Evolutionary conservation across 2,113 vertebrate genomes (phyloP), one percentile per base, ranked within the genome.

Genomic region (Carassius auratus): DNA sequence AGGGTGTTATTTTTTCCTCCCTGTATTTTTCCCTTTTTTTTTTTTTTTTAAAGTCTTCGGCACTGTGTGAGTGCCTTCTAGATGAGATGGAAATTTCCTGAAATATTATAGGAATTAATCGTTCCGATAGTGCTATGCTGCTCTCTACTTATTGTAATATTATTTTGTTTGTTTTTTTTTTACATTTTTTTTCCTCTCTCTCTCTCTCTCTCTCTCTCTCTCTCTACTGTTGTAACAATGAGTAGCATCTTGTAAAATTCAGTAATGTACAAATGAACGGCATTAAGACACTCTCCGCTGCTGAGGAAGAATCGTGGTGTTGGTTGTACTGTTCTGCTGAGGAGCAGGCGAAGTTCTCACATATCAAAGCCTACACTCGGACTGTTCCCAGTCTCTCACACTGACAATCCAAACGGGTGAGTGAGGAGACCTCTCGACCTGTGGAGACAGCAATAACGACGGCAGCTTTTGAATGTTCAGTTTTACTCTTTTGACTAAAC

Each of bases 381-480:
- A 97, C 96, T 96, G 96, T 88, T 93, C 93, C 92, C 93, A 95
- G 94, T 93, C 95, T 96, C 94, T 85, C 92, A 92, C 91, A 91
- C 96, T 96, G 96, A 97, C 96, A 96, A 96, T 96, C 96, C 95
- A 94, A 95, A 95, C 95, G 94, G 93, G 95, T 95, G 95, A 95
- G 95, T 95, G 95, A 95, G 95, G 96, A 94, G 92, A 96, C 93
- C 81, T 66, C 87, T 90, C 83, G 26, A 86, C 94, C 96, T 93
- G 84, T 96, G 97, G 97, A 96, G 95, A 92, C 97, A 98, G 98
- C 98, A 99, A 99, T 99, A 99, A 99, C 93, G 95, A 96, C 97
- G 97, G 98, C 98, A 99, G 98, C 98, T 99, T 97, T 97, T 98
- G 98, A 99, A 99, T 99, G 98, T 99, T 97, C 96, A 96, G 95